Evolutionary conservation across 2,113 vertebrate species (phyloP).

Genomic region (Zosterops borbonicus): DNA sequence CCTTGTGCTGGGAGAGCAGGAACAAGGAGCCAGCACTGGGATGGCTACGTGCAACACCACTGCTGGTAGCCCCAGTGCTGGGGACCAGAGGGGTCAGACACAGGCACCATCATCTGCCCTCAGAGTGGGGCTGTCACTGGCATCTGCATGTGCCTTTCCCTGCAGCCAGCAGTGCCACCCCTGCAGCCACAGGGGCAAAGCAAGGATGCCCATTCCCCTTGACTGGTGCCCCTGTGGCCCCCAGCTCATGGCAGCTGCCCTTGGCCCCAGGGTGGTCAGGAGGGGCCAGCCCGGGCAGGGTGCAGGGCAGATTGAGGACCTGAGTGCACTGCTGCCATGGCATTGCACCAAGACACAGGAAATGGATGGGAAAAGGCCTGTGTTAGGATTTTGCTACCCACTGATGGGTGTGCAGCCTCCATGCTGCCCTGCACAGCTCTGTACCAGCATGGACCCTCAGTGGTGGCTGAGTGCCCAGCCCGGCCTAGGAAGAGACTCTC

Average conservation of each 20-base stretch:
- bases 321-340: background rate
- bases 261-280: background rate
- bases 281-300: background rate
- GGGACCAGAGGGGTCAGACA: background rate
- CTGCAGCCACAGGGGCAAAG: background rate
- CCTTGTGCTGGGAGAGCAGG: accelerated
- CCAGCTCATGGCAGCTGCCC: background rate
- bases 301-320: accelerated
- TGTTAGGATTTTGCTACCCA: background rate
- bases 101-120: background rate
- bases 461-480: accelerated
- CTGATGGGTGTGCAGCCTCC: background rate
- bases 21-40: background rate
- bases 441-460: accelerated
- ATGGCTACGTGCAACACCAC: background rate
- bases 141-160: accelerated
- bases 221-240: no score
- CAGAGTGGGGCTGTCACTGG: accelerated
- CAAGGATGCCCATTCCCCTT: accelerated
- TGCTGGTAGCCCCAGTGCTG: background rate
- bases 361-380: background rate
- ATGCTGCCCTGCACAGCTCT: background rate
- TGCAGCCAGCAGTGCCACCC: background rate
- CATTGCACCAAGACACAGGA: background rate
- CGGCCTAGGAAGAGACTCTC: background rate